Conservation (phyloP, 1,140 invertebrate species). For the Neodiprion fabricii region DNA sequence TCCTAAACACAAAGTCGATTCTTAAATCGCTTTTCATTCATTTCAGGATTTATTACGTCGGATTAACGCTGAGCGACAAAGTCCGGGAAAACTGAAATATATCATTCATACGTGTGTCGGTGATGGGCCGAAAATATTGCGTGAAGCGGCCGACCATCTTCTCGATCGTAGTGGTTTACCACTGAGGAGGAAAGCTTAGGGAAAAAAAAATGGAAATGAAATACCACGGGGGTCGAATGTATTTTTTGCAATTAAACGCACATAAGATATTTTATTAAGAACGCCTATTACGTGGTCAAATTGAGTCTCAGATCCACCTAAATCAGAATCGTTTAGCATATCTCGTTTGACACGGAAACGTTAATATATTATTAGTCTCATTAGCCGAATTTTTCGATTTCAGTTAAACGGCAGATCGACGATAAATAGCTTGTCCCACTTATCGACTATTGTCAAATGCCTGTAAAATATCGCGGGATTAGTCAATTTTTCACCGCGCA, state of each 20-base stretch:
- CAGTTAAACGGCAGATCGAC: too few relatives aligned
- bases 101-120: conserved; percentile 85
- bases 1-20: conserved; percentile 5
- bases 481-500: too few relatives aligned
- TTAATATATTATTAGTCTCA: too few relatives aligned
- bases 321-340: background rate
- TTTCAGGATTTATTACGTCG: conserved; percentile 56
- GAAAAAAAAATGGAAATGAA: background rate
- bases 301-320: background rate
- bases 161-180: conserved; percentile 62
- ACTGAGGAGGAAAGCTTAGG: background rate
- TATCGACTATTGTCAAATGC: too few relatives aligned
- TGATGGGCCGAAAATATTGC: conserved; percentile 68
- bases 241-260: background rate
- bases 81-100: conserved; percentile 74
- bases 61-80: conserved; percentile 55
- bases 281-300: background rate
- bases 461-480: too few relatives aligned
- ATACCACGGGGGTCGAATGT: background rate
- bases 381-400: too few relatives aligned
- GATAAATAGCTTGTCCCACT: too few relatives aligned
- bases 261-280: background rate
- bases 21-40: conserved; percentile 20
- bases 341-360: too few relatives aligned
- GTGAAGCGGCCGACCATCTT: conserved; percentile 63